Evolutionary conservation across 2,888 invertebrate species (phyloP).

Genomic region (Calameuta idolon): DNA sequence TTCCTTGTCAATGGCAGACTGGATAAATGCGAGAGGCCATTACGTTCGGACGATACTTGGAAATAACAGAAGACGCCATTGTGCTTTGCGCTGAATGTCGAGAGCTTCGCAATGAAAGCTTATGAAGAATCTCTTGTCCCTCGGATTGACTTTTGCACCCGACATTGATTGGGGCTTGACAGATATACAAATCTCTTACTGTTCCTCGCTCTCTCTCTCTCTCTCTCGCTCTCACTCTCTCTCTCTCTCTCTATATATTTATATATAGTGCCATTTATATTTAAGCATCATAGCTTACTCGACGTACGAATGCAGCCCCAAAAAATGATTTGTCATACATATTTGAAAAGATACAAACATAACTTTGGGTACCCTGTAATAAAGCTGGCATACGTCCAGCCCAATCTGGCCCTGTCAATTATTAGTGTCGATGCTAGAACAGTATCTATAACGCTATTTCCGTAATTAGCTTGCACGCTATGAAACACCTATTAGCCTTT

Average conservation of each 20-base stretch:
- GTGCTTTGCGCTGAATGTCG: background rate
- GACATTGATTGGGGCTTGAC: background rate
- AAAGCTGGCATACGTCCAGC: constrained; percentile 42
- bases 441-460: constrained; percentile 46
- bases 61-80: background rate
- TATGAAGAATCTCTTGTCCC: background rate
- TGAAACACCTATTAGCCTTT: constrained; percentile 53
- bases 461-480: constrained; percentile 57
- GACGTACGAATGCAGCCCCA: constrained; percentile 8
- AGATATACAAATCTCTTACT: background rate
- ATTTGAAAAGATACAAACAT: constrained; percentile 54
- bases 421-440: constrained; percentile 42
- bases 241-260: background rate
- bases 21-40: background rate
- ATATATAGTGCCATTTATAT: background rate
- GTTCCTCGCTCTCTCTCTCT: background rate
- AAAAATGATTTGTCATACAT: constrained; percentile 34
- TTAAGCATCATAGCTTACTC: background rate
- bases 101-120: background rate
- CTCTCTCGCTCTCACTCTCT: background rate
- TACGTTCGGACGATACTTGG: background rate
- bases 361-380: constrained; percentile 56
- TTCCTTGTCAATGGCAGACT: background rate
- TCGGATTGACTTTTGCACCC: background rate
- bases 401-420: constrained; percentile 53